Percentiles rank a stretch among this genome's conserved stretches.
Conservation (phyloP, 1,140 invertebrate species). For the Adelges cooleyi region DNA sequence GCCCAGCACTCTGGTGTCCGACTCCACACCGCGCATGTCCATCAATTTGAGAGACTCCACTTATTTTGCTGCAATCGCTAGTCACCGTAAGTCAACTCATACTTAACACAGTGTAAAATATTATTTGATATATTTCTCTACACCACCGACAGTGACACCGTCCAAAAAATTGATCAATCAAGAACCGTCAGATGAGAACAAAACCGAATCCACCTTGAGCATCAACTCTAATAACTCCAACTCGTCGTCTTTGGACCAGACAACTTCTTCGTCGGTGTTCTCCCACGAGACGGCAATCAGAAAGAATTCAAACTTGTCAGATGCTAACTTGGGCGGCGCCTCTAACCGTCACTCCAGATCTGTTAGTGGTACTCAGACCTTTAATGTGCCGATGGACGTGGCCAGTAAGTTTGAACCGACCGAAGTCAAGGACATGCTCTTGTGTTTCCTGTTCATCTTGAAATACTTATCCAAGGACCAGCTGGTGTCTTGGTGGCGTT, state of each 20-base stretch:
- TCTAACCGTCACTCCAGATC: conserved; percentile 37
- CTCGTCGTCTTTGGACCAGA: neutral
- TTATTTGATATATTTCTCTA: too few relatives aligned
- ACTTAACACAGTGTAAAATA: too few relatives aligned
- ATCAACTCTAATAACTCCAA: neutral
- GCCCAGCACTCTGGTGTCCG: neutral
- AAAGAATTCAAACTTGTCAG: neutral
- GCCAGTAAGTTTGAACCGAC: conserved; percentile 43
- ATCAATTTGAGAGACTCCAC: conserved; percentile 56
- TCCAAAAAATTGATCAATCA: conserved; percentile 14
- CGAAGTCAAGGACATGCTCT: conserved; percentile 77
- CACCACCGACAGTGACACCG: conserved; percentile 9
- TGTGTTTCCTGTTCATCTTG: conserved; percentile 82
- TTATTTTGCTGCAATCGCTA: conserved; percentile 66
- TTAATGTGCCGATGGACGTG: conserved; percentile 51
- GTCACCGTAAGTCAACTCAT: conserved; percentile 44
- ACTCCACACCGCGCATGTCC: conserved; percentile 39
- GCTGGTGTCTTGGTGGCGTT: conserved; percentile 82
- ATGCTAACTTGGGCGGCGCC: neutral
- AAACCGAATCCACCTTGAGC: conserved; percentile 6
- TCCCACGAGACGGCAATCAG: conserved; percentile 1
- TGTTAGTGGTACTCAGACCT: conserved; percentile 44
- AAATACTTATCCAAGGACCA: conserved; percentile 80
- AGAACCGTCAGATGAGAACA: neutral
- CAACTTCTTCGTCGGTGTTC: conserved; percentile 4